phyloP scores from a whole-genome alignment of 2,797 vertebrate species.

The Diplodus puntazzo region DNA sequence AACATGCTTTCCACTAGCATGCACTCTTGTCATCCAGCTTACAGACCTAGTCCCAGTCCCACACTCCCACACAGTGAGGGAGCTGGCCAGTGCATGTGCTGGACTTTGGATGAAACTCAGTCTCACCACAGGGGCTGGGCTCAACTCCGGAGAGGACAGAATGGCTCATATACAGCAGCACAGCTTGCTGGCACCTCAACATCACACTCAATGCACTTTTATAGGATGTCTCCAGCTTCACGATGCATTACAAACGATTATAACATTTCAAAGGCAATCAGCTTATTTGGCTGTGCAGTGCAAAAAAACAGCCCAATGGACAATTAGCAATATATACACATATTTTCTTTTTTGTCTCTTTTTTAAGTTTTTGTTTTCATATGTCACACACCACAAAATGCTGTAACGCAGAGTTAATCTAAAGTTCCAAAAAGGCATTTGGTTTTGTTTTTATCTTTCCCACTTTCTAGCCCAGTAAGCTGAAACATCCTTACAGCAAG shows the following conservation, averaged over 20 bases:
- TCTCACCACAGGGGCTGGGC: constrained; percentile 63
- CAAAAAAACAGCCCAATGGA: neutral
- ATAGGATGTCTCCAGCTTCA: constrained; percentile 22
- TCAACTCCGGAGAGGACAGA: constrained; percentile 57
- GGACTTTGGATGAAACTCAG: constrained; percentile 80
- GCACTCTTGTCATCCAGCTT: constrained; percentile 26
- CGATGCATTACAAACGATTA: neutral
- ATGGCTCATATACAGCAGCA: constrained; percentile 45
- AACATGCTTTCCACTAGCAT: neutral
- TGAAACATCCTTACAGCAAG: constrained; percentile 43
- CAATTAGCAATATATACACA: no score
- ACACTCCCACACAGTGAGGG: constrained; percentile 57
- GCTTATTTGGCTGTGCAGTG: neutral
- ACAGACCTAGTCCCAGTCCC: constrained; percentile 41
- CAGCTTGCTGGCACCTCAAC: constrained; percentile 39
- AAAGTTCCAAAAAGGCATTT: neutral
- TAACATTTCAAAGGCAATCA: neutral
- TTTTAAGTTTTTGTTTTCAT: neutral
- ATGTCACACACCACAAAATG: neutral
- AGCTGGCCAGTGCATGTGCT: constrained; percentile 68
- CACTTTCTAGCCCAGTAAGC: neutral
- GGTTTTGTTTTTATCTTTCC: constrained; percentile 2
- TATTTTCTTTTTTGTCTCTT: neutral
- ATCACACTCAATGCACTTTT: constrained; percentile 11
- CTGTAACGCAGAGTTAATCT: neutral